phyloP scores from a whole-genome alignment of 2,888 invertebrate species.

The Agrilus biguttatus region DNA sequence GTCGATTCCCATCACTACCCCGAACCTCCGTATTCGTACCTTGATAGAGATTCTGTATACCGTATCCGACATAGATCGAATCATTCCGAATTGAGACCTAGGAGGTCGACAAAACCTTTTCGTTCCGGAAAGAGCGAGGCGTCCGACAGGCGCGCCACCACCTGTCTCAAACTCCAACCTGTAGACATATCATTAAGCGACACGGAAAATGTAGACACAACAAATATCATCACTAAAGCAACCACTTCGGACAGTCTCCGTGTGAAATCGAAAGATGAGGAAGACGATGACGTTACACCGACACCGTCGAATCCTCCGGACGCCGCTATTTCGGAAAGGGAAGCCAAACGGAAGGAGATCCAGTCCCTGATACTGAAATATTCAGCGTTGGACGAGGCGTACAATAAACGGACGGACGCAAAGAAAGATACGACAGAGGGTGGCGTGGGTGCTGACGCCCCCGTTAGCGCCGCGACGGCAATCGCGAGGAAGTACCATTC shows the following conservation, averaged over 20 bases:
- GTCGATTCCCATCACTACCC: constrained; percentile 12
- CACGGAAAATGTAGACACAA: constrained; percentile 28
- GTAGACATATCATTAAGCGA: constrained; percentile 27
- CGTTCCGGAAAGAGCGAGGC: constrained; percentile 51
- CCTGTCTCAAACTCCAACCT: constrained; percentile 35
- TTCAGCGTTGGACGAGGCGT: constrained; percentile 61
- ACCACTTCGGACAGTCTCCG: background rate
- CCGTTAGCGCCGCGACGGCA: constrained; percentile 19
- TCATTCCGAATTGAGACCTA: constrained; percentile 27
- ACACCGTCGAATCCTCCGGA: constrained; percentile 37
- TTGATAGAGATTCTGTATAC: constrained; percentile 24
- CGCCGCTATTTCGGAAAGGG: constrained; percentile 48
- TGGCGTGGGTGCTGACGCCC: constrained; percentile 26
- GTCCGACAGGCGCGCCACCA: constrained; percentile 30
- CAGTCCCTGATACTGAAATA: constrained; percentile 72
- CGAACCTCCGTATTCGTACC: constrained; percentile 26
- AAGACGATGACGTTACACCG: constrained; percentile 33
- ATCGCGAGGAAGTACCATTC: constrained; percentile 26
- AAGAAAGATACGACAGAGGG: constrained; percentile 24
- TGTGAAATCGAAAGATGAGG: constrained; percentile 5
- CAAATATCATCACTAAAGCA: background rate
- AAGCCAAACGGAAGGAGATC: constrained; percentile 69
- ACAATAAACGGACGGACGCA: constrained; percentile 26
- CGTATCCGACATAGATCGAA: constrained; percentile 26
- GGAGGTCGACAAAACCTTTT: constrained; percentile 34